Base-by-base conservation (phyloP, 2,113 vertebrate genomes). In the Tenrec ecaudatus region DNA sequence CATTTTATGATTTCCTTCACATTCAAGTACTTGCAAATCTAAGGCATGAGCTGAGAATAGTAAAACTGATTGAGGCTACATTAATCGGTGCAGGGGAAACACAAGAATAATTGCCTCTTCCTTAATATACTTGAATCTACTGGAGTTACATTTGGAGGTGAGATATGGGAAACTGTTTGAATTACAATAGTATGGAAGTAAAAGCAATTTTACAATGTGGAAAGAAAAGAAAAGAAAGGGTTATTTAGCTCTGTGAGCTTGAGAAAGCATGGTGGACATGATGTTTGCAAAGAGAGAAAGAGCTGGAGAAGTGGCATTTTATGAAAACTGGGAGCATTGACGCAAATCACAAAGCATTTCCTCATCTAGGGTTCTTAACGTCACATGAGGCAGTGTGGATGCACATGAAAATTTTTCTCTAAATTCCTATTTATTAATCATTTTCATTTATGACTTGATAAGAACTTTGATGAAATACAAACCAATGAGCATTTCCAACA, bases 361-460 rank as follows among this genome's bases (percentile, higher is more conserved):
- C 92, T 77, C 78, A 5, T 66, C 3, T 71, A n/a, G 38, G 36
- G 60, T 93, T 83, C 29, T 23, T 84, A 64, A 83, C 71, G 43
- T 86, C 31, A 47, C 76, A 53, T 60, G 62, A 6, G 40, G 77
- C 25, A 12, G 27, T 66, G 6, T 88, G 82, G 81, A 47, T 77
- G 66, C 17, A 29, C 2, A 94, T n/a, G 3, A 94, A 79, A 11
- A 31, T 81, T 84, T 40, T 86, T 58, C 25, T 79, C 57, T 91
- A 1, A 47, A 2, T 84, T 80, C 15, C 5, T 19, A 23, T 53
- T 23, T 76, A 38, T 58, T 69, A 33, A 68, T 93, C 14, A 77
- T 29, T 81, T 95, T 88, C 79, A 73, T 82, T 89, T 91, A 78
- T 86, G 22, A 92, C 7, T 81, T 77, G 19, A 7, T 90, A 92